Percentiles rank a stretch among this genome's conserved stretches.
Conservation (phyloP, 2,797 vertebrate genomes). For the Champsocephalus gunnari region DNA sequence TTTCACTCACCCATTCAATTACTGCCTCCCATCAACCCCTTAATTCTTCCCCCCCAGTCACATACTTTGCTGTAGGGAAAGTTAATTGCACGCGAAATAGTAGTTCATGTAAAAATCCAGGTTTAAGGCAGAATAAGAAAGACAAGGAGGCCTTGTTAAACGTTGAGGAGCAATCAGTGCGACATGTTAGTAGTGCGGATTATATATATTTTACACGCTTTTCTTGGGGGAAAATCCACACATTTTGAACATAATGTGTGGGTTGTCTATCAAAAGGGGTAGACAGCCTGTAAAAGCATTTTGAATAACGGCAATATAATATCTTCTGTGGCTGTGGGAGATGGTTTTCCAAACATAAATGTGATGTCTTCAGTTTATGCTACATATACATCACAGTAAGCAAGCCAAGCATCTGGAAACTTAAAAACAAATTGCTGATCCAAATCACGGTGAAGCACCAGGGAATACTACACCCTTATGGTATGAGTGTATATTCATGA, state of each 20-base stretch:
- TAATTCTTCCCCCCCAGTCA: conserved; percentile 9
- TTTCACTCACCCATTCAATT: conserved; percentile 54
- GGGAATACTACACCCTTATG: background rate
- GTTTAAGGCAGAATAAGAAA: conserved; percentile 18
- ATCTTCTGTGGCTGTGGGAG: background rate
- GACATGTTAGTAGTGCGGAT: background rate
- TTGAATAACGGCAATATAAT: background rate
- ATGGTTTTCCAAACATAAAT: background rate
- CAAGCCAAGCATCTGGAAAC: background rate
- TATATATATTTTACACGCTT: background rate
- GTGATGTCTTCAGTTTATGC: background rate
- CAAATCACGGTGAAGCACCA: background rate
- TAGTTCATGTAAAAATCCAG: conserved; percentile 32
- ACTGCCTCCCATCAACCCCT: conserved; percentile 41
- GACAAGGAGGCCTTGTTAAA: conserved; percentile 13
- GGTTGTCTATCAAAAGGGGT: background rate
- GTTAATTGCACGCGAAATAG: conserved; percentile 36
- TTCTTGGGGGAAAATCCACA: background rate
- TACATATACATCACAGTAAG: conserved; percentile 6
- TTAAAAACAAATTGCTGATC: background rate
- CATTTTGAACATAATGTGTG: background rate
- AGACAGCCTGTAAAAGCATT: background rate
- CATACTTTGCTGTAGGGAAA: conserved; percentile 30
- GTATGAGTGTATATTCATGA: too few relatives aligned
- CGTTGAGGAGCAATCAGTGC: background rate